phyloP scores from a whole-genome alignment of 2,888 invertebrate genomes.

The Gortyna flavago region DNA sequence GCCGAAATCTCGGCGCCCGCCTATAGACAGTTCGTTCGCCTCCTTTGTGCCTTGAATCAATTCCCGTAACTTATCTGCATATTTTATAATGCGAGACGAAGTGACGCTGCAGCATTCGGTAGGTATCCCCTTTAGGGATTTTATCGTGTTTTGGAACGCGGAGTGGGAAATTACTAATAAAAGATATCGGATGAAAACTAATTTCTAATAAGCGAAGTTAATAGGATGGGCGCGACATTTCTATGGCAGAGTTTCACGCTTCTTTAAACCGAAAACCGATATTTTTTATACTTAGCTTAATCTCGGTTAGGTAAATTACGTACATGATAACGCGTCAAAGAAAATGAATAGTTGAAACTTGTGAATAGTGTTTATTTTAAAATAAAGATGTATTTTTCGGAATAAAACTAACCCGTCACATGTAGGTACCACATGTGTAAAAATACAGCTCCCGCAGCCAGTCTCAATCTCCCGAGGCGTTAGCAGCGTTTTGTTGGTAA shows the following conservation, averaged over 20 bases:
- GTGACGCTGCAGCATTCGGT: constrained; percentile 80
- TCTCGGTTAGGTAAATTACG: constrained; percentile 33
- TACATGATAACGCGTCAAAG: constrained; percentile 21
- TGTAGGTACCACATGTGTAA: constrained; percentile 47
- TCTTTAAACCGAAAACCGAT: constrained; percentile 35
- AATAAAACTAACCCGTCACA: constrained; percentile 39
- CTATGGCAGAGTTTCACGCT: constrained; percentile 32
- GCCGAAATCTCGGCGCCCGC: constrained; percentile 86
- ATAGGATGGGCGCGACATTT: constrained; percentile 25
- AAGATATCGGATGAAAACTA: constrained; percentile 65
- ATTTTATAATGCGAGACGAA: constrained; percentile 88
- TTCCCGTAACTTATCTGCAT: constrained; percentile 90
- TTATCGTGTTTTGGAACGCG: constrained; percentile 71
- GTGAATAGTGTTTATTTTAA: neutral
- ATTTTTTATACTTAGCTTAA: constrained; percentile 47
- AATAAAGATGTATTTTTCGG: neutral
- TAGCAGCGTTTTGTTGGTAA: constrained; percentile 76
- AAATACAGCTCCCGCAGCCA: constrained; percentile 62
- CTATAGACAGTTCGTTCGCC: constrained; percentile 84
- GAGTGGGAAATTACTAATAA: constrained; percentile 65
- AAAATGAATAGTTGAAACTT: neutral
- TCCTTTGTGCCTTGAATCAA: constrained; percentile 89
- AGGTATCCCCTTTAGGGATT: constrained; percentile 77
- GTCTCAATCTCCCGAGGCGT: constrained; percentile 74
- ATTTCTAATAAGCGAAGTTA: constrained; percentile 59